Evolutionary conservation across 2,797 vertebrate genomes (phyloP).

Genomic region (Staurois parvus): DNA sequence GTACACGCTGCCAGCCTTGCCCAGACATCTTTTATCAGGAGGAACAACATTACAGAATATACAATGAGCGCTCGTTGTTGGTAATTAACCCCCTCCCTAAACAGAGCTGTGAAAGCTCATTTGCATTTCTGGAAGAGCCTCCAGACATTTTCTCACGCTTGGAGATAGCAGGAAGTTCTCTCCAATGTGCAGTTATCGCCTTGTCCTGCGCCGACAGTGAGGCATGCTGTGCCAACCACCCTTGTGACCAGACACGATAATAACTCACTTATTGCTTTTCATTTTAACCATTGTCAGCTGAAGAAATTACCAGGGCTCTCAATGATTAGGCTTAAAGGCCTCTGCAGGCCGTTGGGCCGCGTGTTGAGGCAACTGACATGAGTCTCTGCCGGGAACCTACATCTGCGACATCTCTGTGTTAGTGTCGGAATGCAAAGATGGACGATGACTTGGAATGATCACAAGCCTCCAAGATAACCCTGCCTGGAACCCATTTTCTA

Average conservation of each 20-base stretch:
- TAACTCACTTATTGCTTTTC: slow-evolving; percentile 13
- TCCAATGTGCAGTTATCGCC: slow-evolving; percentile 3
- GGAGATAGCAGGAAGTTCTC: slow-evolving; percentile 39
- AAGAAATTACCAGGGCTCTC: slow-evolving; percentile 9
- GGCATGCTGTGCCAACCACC: not conserved
- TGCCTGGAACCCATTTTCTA: no score
- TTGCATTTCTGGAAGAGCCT: slow-evolving; percentile 52
- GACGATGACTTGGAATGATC: no score
- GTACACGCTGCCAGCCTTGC: slow-evolving; percentile 70
- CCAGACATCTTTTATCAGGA: slow-evolving; percentile 74
- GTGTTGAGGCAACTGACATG: no score
- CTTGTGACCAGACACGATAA: not conserved
- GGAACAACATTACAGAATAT: slow-evolving; percentile 74
- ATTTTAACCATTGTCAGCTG: not conserved
- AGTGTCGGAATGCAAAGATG: no score
- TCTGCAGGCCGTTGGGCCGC: no score
- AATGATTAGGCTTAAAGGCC: not conserved
- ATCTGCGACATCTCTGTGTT: no score
- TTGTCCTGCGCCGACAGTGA: not conserved
- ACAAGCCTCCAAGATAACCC: no score
- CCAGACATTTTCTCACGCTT: slow-evolving; percentile 67
- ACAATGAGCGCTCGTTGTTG: slow-evolving; percentile 72
- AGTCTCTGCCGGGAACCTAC: no score
- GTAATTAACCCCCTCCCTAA: slow-evolving; percentile 72
- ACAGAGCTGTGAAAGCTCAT: slow-evolving; percentile 64